Base-by-base conservation (phyloP, 2,888 invertebrate species). In the Cabera pusaria region DNA sequence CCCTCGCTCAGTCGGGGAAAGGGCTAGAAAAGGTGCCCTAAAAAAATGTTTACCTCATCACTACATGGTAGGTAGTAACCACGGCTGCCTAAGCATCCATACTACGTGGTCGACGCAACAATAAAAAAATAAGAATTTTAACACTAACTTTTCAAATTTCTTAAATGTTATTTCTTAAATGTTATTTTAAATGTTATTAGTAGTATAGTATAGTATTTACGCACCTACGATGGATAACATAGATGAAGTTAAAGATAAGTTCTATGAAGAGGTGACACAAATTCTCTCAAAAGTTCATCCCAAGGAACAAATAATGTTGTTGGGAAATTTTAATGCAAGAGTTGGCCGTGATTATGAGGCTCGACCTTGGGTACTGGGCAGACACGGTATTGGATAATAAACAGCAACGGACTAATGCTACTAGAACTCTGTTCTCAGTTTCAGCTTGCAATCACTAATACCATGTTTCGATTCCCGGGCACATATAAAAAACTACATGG, bases 311-410 rank as follows among this genome's bases (percentile, higher is more conserved):
- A 23, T 41, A 0, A n/a, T 42, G 0, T 5, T 46, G 5, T 6
- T 46, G 5, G 40, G 40, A 12, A 11, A 14, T 4, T 14, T 14
- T 14, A 14, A 14, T 14, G 14, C 14, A 3, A 2, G 14, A 14
- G 14, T 14, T 1, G 32, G 32, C 1, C 32, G 34, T 5, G 41
- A 49, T 24, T 39, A 5, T 24, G 42, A 39, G 6, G 44, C 43
- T 0, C 52, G 51, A 51, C 45, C 44, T 6, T 5, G 11, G 4
- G 50, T 55, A 1, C 7, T 62, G 14, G 58, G 58, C 0, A 44
- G 49, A 23, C 59, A 64, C 21, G 58, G 58, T 1, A 31, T 58
- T 3, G 59, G 56, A 1, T 45, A 4, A 56, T 52, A 49, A 63
- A 60, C 19, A 50, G 43, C 19, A 59, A 54, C 20, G 58, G 59